A percentile compares a stretch with the other conserved stretches of the same genome.
These are phyloP conservation scores for Hirundo rustica DNA, from an alignment of 2,797 vertebrate species.

Conservation along the genomic window DNA sequence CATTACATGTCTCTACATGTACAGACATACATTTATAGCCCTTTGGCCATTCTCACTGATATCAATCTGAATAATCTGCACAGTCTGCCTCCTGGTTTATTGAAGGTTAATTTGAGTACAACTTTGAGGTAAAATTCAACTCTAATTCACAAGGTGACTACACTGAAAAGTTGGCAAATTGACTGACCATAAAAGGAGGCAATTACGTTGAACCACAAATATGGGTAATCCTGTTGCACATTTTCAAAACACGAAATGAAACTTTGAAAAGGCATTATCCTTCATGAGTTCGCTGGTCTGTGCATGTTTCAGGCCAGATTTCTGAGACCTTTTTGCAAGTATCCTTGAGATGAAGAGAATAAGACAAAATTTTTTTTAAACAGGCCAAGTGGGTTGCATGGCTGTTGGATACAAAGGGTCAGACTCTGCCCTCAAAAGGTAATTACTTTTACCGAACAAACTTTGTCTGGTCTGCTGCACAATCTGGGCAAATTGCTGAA, in stretches of 20 bases:
- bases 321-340: not conserved
- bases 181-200: not conserved
- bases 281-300: not conserved
- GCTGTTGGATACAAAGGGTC: not conserved
- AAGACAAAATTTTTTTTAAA: not conserved
- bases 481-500: not conserved
- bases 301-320: not conserved
- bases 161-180: not conserved
- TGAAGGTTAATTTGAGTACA: not conserved
- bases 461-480: not conserved
- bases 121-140: not conserved
- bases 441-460: conserved; percentile 39
- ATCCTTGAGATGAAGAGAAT: not conserved
- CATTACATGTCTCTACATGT: not conserved
- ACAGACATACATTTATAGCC: not conserved
- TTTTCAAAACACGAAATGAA: not conserved
- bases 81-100: not conserved
- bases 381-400: not conserved
- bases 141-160: not conserved
- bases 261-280: not conserved
- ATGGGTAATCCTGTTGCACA: not conserved
- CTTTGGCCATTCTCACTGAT: not conserved
- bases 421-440: not conserved
- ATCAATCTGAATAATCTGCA: not conserved
- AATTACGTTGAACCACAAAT: not conserved